Conservation (phyloP, 2,113 vertebrate genomes). For the Epinephelus moara region DNA sequence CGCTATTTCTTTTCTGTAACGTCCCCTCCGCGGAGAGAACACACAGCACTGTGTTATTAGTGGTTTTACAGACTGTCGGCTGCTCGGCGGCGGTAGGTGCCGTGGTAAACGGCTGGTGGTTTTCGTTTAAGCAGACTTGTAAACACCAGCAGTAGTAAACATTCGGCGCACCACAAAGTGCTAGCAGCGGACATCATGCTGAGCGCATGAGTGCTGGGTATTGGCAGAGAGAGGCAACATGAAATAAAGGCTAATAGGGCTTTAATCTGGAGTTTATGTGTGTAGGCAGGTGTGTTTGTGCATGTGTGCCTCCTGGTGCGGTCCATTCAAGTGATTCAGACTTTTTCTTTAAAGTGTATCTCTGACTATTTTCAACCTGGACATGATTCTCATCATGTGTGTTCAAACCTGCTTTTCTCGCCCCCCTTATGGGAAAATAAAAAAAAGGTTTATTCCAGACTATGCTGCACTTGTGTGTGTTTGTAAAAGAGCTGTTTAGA, state of each 20-base stretch:
- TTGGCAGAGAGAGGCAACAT: constrained; percentile 30
- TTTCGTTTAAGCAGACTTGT: constrained; percentile 74
- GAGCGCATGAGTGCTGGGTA: constrained; percentile 46
- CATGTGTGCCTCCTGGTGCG: background rate
- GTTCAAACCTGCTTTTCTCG: background rate
- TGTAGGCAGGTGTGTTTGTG: constrained; percentile 38
- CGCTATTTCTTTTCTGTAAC: constrained; percentile 32
- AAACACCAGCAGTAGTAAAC: constrained; percentile 75
- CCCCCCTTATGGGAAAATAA: background rate
- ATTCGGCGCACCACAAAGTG: constrained; percentile 58
- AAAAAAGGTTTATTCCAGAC: constrained; percentile 4
- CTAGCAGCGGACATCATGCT: constrained; percentile 38
- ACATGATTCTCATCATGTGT: background rate
- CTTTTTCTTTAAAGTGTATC: background rate
- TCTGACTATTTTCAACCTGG: background rate
- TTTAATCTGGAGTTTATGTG: constrained; percentile 48
- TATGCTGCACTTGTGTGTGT: background rate
- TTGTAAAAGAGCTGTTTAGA: background rate
- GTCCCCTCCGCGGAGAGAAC: constrained; percentile 33
- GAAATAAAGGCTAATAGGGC: constrained; percentile 27
- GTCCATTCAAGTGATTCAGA: background rate
- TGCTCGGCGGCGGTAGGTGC: constrained; percentile 63
- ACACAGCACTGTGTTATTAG: constrained; percentile 50
- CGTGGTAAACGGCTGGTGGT: constrained; percentile 49
- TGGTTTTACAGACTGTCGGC: constrained; percentile 67